Evolutionary conservation across 2,113 vertebrate species (phyloP).

Genomic region (Pelodiscus sinensis): DNA sequence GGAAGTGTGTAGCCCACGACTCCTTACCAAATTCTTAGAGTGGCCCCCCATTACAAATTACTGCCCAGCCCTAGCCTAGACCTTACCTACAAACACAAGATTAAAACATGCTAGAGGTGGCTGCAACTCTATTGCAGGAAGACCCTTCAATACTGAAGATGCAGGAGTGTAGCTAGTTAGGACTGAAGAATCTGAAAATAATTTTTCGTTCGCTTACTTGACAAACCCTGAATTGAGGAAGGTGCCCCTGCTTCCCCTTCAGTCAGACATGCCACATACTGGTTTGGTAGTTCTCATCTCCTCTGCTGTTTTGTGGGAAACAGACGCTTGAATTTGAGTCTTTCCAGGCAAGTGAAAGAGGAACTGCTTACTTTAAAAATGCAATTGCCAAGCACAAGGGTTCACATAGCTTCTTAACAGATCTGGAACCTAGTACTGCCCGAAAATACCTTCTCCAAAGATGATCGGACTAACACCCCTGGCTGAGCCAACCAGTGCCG

Average conservation of each 20-base stretch:
- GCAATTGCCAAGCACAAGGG: neutral
- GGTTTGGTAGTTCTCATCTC: constrained; percentile 3
- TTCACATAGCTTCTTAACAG: constrained; percentile 21
- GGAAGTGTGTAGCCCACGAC: too few species aligned
- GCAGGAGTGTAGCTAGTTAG: neutral
- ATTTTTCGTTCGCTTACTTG: neutral
- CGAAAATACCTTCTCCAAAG: neutral
- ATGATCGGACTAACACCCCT: neutral
- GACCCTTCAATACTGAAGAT: neutral
- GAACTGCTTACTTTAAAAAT: constrained; percentile 6
- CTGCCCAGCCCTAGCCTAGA: neutral
- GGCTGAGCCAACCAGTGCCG: neutral
- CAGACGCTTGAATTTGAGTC: neutral
- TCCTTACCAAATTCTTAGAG: too few species aligned
- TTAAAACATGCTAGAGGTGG: rapidly evolving
- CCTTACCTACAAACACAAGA: rapidly evolving
- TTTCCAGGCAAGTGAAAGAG: neutral
- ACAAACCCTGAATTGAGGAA: neutral
- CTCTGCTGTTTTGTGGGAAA: neutral
- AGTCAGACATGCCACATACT: neutral
- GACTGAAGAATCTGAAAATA: neutral
- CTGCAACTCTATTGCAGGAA: neutral
- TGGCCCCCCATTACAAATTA: too few species aligned
- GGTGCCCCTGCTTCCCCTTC: neutral
- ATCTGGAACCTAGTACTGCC: neutral